phyloP scores from a whole-genome alignment of 2,888 invertebrate genomes.

The Empis stercorea region DNA sequence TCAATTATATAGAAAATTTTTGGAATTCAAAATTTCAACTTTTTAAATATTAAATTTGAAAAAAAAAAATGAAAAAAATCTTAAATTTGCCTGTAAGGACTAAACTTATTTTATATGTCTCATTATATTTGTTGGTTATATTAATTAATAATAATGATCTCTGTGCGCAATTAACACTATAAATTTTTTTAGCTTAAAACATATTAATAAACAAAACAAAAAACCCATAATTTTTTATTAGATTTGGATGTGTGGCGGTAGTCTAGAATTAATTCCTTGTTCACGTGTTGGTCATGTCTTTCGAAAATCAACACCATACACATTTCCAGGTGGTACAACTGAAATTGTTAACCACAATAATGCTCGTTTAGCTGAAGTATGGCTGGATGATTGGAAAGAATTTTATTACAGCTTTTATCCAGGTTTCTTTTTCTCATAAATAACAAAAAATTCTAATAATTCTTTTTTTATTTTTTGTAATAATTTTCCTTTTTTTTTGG shows the following conservation, averaged over 20 bases:
- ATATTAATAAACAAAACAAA: constrained; percentile 4
- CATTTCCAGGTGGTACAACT: constrained; percentile 95
- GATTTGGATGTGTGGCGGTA: constrained; percentile 98
- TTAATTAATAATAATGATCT: too few relatives aligned
- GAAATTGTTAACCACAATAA: constrained; percentile 98
- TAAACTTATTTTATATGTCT: too few relatives aligned
- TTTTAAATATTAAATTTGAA: too few relatives aligned
- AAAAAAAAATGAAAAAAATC: too few relatives aligned
- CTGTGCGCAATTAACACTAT: too few relatives aligned
- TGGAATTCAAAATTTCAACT: too few relatives aligned
- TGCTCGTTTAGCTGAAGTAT: constrained; percentile 94
- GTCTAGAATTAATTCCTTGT: constrained; percentile 87
- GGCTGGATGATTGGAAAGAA: constrained; percentile 98
- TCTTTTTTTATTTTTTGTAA: not conserved
- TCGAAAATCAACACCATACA: constrained; percentile 95
- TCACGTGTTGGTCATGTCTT: constrained; percentile 94
- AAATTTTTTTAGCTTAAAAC: not conserved
- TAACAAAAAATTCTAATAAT: constrained; percentile 1
- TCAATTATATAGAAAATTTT: too few relatives aligned
- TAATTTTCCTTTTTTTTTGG: constrained; percentile 3
- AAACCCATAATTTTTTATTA: constrained; percentile 30
- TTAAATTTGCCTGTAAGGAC: too few relatives aligned
- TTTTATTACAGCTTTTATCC: constrained; percentile 99
- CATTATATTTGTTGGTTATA: too few relatives aligned
- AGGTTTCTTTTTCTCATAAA: constrained; percentile 48